Base-by-base conservation (phyloP, 2,113 vertebrate genomes). In the Neomonachus schauinslandi region DNA sequence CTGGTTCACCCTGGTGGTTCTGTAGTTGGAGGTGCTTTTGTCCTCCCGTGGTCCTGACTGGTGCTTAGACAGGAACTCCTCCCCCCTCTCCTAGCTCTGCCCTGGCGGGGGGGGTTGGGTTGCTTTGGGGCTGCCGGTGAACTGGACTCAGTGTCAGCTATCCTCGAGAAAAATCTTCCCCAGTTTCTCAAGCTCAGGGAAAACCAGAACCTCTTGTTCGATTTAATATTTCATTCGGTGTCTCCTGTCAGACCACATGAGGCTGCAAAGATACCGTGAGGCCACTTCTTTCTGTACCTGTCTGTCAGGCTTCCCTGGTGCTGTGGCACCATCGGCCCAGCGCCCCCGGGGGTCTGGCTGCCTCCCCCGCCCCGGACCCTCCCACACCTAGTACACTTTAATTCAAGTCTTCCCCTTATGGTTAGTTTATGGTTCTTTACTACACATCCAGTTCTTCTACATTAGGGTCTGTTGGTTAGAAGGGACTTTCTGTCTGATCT, bases 311-410 rank as follows among this genome's bases (percentile, higher is more conserved):
- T 71, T 24, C 42, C 24, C 5, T 18, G 61, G 24, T 1, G 1
- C n/a, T 7, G 2, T 0, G 5, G n/a, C 4, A 22, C 51, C 51
- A 4, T 10, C 24, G 3, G 67, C 88, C 22, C 2, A 4, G 57
- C 0, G 16, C 31, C 87, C 51, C 51, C 61, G 2, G 76, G 36
- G 8, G 14, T 46, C 71, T 2, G 0, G 59, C 49, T 76, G 22
- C 39, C 69, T 53, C 7, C 26, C 36, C 9, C 8, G 13, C 61
- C 33, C 21, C n/a, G 13, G 9, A 4, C 22, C 9, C 13, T 21
- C 26, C 19, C 21, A 0, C 14, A 15, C 15, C n/a, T 9, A 22
- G 42, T 79, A 3, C n/a, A 51, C 33, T 49, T 39, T 36, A 55
- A 57, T 59, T n/a, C n/a, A 49, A 22, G 12, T 63, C 67, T 82